Conservation (phyloP, 2,797 vertebrate genomes). For the Balearica regulorum region DNA sequence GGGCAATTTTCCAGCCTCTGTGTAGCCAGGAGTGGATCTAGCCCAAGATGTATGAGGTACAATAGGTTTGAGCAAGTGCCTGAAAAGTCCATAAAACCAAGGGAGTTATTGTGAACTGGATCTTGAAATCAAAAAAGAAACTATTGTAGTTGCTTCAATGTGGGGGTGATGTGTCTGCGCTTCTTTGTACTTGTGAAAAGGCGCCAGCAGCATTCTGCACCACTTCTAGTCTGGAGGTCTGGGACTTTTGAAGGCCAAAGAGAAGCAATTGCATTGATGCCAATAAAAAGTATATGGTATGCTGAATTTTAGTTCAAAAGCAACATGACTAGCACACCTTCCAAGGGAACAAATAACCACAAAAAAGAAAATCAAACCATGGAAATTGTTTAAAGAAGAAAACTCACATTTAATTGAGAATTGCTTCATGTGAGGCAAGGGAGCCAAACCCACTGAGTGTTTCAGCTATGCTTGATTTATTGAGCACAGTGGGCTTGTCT, state of each 20-base stretch:
- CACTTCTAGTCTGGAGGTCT: slow-evolving; percentile 28
- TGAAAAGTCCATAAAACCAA: not conserved
- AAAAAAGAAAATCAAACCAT: slow-evolving; percentile 54
- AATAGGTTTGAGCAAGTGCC: not conserved
- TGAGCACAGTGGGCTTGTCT: slow-evolving; percentile 42
- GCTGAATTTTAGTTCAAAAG: slow-evolving; percentile 60
- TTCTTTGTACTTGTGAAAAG: slow-evolving; percentile 19
- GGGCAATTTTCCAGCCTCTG: not conserved
- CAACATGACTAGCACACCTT: slow-evolving; percentile 50
- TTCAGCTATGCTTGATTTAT: slow-evolving; percentile 54
- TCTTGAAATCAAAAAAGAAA: slow-evolving; percentile 5
- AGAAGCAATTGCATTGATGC: slow-evolving; percentile 34
- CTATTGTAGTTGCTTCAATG: not conserved
- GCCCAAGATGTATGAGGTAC: not conserved
- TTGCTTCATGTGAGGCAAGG: slow-evolving; percentile 40
- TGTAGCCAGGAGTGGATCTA: not conserved
- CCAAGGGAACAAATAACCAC: slow-evolving; percentile 58
- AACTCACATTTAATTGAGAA: slow-evolving; percentile 52
- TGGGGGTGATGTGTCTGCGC: slow-evolving; percentile 1
- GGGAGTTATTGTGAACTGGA: not conserved
- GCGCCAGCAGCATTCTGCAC: not conserved
- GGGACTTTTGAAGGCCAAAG: slow-evolving; percentile 37
- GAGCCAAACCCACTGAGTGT: slow-evolving; percentile 48
- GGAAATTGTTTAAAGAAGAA: slow-evolving; percentile 54
- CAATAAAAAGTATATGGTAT: slow-evolving; percentile 45